Conservation (phyloP, 1,140 invertebrate genomes). For the Psix sp. region DNA sequence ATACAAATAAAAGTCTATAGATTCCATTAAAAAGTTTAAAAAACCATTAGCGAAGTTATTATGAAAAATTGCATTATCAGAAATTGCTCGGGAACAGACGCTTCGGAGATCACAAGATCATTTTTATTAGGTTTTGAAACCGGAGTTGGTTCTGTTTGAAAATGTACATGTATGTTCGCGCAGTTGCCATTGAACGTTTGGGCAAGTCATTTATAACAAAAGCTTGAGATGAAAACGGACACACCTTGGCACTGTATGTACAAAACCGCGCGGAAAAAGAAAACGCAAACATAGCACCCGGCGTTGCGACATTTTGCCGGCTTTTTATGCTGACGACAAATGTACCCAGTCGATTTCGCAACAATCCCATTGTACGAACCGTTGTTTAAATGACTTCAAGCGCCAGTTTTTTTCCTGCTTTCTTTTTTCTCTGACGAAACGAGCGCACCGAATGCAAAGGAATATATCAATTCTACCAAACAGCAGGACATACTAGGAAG, state of each 20-base stretch:
- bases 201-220: constrained; percentile 36
- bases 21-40: too few relatives aligned
- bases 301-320: constrained; percentile 27
- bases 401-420: not conserved
- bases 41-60: too few relatives aligned
- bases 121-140: too few relatives aligned
- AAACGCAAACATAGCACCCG: constrained; percentile 37
- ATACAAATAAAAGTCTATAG: too few relatives aligned
- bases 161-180: not conserved
- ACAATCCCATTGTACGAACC: constrained; percentile 18
- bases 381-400: constrained; percentile 16
- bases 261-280: constrained; percentile 39
- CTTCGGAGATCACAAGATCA: too few relatives aligned
- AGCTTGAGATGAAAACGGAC: constrained; percentile 14
- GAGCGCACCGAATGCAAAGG: too few relatives aligned
- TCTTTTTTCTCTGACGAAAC: constrained; percentile 1
- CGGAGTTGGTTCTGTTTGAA: too few relatives aligned
- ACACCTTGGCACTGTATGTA: constrained; percentile 25
- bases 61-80: too few relatives aligned
- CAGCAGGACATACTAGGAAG: too few relatives aligned
- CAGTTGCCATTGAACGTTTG: constrained; percentile 12
- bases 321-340: constrained; percentile 26
- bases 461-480: too few relatives aligned
- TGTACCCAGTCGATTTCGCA: constrained; percentile 28
- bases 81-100: too few relatives aligned